phyloP scores from a whole-genome alignment of 2,888 invertebrate species.

The Dicranocentrus wangi region DNA sequence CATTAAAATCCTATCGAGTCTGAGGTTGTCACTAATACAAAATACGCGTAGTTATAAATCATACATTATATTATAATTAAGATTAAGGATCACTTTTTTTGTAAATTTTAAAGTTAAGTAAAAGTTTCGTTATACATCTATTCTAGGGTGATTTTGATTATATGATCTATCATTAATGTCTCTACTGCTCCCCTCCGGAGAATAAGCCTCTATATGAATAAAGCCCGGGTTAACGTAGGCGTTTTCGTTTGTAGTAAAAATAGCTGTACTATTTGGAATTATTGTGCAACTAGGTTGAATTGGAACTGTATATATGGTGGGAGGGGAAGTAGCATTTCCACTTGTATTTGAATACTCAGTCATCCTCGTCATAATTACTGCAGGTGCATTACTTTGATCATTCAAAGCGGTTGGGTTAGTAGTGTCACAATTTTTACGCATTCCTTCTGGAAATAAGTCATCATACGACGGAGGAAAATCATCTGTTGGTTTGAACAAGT shows the following conservation, averaged over 20 bases:
- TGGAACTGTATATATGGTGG: not conserved
- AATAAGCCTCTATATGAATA: not conserved
- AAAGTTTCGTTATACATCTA: not conserved
- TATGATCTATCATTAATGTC: not conserved
- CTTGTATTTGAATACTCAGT: too few species aligned
- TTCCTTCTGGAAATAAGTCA: slow-evolving; percentile 56
- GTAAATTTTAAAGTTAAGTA: not conserved
- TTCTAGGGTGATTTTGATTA: slow-evolving; percentile 9
- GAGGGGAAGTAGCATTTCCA: not conserved
- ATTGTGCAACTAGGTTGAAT: not conserved
- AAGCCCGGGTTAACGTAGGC: slow-evolving; percentile 21
- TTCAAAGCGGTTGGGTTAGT: not conserved
- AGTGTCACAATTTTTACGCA: not conserved
- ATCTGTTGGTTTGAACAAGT: slow-evolving; percentile 49
- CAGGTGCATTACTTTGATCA: not conserved
- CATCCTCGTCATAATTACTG: not conserved
- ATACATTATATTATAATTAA: too few species aligned
- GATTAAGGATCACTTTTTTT: too few species aligned
- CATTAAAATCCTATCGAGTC: not conserved
- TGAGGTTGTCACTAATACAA: too few species aligned
- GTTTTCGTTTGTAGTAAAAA: not conserved
- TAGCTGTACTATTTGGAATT: not conserved
- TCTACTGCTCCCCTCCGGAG: not conserved
- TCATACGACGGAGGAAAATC: slow-evolving; percentile 58
- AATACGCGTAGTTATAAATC: too few species aligned